A percentile compares a stretch with the other conserved stretches of the same genome.
These are phyloP conservation scores for Bungarus multicinctus DNA, from an alignment of 2,113 vertebrate genomes.

Conservation along the genomic window DNA sequence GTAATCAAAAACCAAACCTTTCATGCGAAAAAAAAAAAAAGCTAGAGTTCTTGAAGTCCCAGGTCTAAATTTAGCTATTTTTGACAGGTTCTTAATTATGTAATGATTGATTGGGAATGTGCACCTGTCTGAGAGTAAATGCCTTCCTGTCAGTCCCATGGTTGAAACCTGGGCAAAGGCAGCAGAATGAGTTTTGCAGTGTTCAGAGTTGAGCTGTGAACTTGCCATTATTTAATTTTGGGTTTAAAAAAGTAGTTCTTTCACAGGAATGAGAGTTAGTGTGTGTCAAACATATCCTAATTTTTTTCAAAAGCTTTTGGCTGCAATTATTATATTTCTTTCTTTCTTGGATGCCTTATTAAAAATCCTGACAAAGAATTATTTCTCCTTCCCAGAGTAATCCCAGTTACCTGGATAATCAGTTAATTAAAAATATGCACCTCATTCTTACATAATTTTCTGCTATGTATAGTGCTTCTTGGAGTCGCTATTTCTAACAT, in stretches of 20 bases:
- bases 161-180: slow-evolving; percentile 10
- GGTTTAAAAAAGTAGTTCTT: not conserved
- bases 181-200: not conserved
- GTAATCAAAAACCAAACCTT: slow-evolving; percentile 32
- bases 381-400: not conserved
- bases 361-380: not conserved
- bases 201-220: not conserved
- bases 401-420: not conserved
- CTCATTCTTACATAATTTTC: not conserved
- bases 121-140: slow-evolving; percentile 64
- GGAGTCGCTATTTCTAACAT: not conserved
- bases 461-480: not conserved
- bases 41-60: slow-evolving; percentile 52
- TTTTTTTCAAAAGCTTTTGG: not conserved
- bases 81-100: slow-evolving; percentile 64
- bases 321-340: not conserved
- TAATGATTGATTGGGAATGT: slow-evolving; percentile 66
- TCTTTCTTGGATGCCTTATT: not conserved
- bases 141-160: slow-evolving; percentile 57
- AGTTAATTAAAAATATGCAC: not conserved
- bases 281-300: not conserved
- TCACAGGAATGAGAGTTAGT: not conserved
- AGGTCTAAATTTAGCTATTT: slow-evolving; percentile 60
- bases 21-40: slow-evolving; percentile 35
- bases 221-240: not conserved